Conservation (phyloP, 2,797 vertebrate species). For the Rousettus madagascariensis region DNA sequence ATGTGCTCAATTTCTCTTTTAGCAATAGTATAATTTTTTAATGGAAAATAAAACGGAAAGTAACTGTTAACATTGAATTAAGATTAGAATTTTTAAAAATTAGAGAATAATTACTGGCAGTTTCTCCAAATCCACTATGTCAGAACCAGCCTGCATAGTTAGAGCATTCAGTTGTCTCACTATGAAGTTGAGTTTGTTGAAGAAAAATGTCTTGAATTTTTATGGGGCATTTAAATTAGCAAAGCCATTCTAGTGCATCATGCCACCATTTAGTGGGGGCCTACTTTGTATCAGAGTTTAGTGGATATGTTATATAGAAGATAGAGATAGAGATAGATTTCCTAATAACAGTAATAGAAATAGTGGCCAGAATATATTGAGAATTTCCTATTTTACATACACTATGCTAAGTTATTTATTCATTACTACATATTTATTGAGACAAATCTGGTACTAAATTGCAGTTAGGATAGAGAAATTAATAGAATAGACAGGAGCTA, state of each 20-base stretch:
- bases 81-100: slow-evolving; percentile 54
- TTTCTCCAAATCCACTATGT: neutral
- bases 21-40: neutral
- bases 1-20: neutral
- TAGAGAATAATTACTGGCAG: neutral
- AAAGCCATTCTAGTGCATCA: neutral
- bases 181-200: neutral
- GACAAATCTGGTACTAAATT: neutral
- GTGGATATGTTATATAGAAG: neutral
- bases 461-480: neutral
- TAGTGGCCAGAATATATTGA: neutral
- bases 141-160: neutral
- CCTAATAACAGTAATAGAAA: neutral
- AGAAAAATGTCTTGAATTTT: slow-evolving; percentile 21
- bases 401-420: neutral
- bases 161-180: neutral
- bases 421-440: neutral
- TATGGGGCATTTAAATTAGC: neutral
- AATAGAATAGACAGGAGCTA: neutral
- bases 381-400: neutral
- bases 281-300: neutral
- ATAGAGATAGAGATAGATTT: neutral
- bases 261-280: neutral
- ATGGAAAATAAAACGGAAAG: neutral
- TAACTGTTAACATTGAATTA: neutral